Conservation (phyloP, 2,113 vertebrate species). For the Acrocephalus arundinaceus region DNA sequence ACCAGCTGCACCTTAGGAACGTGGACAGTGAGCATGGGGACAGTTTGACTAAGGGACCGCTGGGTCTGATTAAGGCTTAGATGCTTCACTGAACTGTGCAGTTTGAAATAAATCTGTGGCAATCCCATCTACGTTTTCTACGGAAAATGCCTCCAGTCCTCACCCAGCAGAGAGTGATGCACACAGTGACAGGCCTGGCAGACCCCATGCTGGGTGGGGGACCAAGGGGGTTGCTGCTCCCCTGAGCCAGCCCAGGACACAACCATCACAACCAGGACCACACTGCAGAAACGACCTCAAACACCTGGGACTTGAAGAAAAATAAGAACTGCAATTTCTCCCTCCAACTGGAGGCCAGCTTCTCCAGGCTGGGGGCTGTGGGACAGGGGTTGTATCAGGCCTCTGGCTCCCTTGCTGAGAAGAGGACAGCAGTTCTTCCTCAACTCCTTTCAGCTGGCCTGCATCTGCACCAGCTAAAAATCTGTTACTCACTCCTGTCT, state of each 20-base stretch:
- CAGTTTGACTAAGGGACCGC: not conserved
- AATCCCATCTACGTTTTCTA: not conserved
- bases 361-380: not conserved
- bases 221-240: not conserved
- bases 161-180: not conserved
- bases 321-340: not conserved
- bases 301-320: not conserved
- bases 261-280: not conserved
- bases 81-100: not conserved
- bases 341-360: not conserved
- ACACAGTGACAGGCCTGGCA: not conserved
- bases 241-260: not conserved
- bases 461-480: not conserved
- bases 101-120: not conserved
- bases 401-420: not conserved
- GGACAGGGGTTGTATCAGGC: not conserved
- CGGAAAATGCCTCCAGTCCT: not conserved
- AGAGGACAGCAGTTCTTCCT: not conserved
- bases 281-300: not conserved
- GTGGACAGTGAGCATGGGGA: not conserved
- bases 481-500: not conserved
- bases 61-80: not conserved
- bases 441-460: not conserved
- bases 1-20: not conserved
- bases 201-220: fast-evolving